phyloP scores from a whole-genome alignment of 2,113 vertebrate species.

The Orycteropus afer region DNA sequence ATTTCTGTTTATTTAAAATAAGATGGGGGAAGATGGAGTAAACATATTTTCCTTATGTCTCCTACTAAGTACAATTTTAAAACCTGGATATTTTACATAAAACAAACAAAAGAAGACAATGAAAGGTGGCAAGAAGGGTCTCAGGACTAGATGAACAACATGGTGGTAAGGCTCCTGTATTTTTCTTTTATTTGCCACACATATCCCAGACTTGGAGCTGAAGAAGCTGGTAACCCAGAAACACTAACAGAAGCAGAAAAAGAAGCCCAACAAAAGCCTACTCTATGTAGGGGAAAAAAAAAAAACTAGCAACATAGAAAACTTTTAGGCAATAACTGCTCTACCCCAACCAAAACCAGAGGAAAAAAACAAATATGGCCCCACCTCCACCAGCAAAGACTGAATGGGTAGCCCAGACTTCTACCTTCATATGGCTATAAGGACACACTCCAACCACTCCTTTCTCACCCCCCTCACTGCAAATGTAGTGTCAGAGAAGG shows the following conservation, averaged over 20 bases:
- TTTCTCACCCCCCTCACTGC: neutral
- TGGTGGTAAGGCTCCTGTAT: neutral
- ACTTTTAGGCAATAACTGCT: neutral
- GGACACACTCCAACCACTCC: neutral
- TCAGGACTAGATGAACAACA: neutral
- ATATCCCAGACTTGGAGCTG: neutral
- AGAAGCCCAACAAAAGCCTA: neutral
- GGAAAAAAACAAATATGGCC: neutral
- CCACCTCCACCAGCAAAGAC: neutral
- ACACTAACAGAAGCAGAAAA: neutral
- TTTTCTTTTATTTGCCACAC: neutral
- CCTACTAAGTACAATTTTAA: slow-evolving; percentile 33
- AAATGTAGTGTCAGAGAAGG: neutral
- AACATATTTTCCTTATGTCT: neutral
- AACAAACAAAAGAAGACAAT: neutral
- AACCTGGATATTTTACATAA: neutral
- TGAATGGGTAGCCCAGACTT: neutral
- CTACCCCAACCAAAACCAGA: neutral
- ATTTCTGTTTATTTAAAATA: slow-evolving; percentile 56
- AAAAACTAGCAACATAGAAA: neutral
- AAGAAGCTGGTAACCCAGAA: slow-evolving; percentile 24
- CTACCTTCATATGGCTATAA: neutral
- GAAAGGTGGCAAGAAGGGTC: slow-evolving; percentile 14
- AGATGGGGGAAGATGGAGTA: slow-evolving; percentile 5
- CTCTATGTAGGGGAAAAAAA: neutral